Base-by-base conservation (phyloP, 2,797 vertebrate genomes). In the Chaenodraco wilsoni region DNA sequence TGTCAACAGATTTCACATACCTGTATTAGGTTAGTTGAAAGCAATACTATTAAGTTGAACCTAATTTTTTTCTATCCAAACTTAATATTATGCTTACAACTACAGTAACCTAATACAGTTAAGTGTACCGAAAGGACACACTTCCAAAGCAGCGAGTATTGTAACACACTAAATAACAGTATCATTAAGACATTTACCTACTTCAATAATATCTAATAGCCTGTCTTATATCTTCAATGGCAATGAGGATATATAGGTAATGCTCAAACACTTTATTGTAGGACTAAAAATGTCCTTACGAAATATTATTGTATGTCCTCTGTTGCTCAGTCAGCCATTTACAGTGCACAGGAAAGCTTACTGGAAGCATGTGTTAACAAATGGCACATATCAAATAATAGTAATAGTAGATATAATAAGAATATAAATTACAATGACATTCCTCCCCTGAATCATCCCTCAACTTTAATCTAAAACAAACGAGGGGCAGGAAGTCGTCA, bases 61-160 rank as follows among this genome's bases (percentile, higher is more conserved):
- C 33, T 37, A 7, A 37, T 9, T 2, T 37, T 37, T 37, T 9
- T 37, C 0, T 7, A 37, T 37, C 8, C 8, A 37, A 37, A 37
- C 33, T 6, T 37, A 37, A 37, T 37, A 37, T 37, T 37, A 37
- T 37, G 33, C 33, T 37, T 37, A 7, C 8, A 9, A 37, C 33
- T 37, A 27, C 27, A 27, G 27, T 27, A 9, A 37, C 33, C 33
- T 37, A 37, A 37, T 37, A 37, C 33, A 37, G 6, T 37, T 37
- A 37, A 37, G 33, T 6, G 33, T 27, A 44, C 9, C 55, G 51
- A 68, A 78, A 80, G 48, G 64, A 72, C 49, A 46, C 46, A 40
- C 40, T 37, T 68, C 51, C 51, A 60, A 45, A 70, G 44, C 27
- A 48, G 52, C 4, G 17, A 58, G 79, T 81, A 79, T 66, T 76